Evolutionary conservation across 2,888 invertebrate genomes (phyloP), one percentile per base, ranked within the genome.

Genomic region (Torymus texanus): DNA sequence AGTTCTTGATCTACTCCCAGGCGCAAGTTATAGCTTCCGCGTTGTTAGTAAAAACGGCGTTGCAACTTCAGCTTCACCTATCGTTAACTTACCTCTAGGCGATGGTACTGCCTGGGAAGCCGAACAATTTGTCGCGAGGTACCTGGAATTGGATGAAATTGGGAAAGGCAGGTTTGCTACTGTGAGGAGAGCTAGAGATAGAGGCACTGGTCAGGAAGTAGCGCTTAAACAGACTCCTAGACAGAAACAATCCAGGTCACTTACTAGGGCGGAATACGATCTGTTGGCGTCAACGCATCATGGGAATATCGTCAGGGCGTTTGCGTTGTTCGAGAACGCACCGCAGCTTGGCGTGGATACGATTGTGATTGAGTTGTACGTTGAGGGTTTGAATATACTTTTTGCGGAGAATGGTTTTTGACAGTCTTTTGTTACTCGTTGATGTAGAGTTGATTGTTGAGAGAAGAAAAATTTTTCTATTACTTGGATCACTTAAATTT

Each of bases 251-350:
- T 92, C 94, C 2, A 93, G 94, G 82, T 93, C 93, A 82, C 92
- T 94, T 0, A 93, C 94, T 75, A 93, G 93, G 80, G 93, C 94
- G 12, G 96, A 96, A 88, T 95, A 95, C 89, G 93, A 92, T 73
- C 88, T 95, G 18, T 88, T 95, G 81, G 93, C 94, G 14, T 92
- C 93, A 58, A 92, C 94, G 80, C 94, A 95, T 86, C 95, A 96
- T 90, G 92, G 92, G 14, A 94, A 94, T 83, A 93, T 96, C 78
- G 93, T 94, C 75, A 92, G 94, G 79, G 95, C 94, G n/a, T 92
- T 95, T 88, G 95, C 95, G 55, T 91, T 96, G 75, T 96, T 95
- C 89, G 94, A 95, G 83, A 95, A 95, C 84, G 93, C 94, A 56
- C 94, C 95, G 3, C 91, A 93, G 78, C 93, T 94, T 12, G 94